phyloP scores from a whole-genome alignment of 2,113 vertebrate species.

The Sinocyclocheilus anshuiensis region DNA sequence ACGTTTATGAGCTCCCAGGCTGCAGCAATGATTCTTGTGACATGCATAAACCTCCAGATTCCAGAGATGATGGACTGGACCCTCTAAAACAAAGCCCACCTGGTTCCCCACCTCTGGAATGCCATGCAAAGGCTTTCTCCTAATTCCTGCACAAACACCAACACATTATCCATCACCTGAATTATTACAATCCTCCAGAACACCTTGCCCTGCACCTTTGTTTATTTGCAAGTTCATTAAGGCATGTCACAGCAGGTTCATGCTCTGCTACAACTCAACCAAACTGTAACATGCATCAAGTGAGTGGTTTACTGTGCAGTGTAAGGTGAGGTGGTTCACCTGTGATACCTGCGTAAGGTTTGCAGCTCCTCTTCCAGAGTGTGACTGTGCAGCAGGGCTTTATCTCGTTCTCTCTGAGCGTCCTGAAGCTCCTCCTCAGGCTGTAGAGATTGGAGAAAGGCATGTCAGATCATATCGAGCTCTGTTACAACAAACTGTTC shows the following conservation, averaged over 20 bases:
- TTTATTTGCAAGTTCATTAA: constrained; percentile 2
- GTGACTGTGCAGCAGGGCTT: constrained; percentile 73
- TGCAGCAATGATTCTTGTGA: neutral
- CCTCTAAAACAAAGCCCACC: neutral
- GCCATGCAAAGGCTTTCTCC: neutral
- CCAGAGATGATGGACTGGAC: constrained; percentile 3
- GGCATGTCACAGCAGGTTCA: constrained; percentile 6
- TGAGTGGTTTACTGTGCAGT: neutral
- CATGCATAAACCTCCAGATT: constrained; percentile 7
- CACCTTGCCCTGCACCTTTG: neutral
- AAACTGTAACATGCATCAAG: neutral
- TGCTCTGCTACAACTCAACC: neutral
- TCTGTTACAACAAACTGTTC: neutral
- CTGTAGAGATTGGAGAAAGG: constrained; percentile 30
- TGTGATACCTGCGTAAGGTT: constrained; percentile 77
- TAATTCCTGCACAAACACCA: constrained; percentile 9
- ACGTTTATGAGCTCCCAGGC: too few species aligned
- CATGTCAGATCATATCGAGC: neutral
- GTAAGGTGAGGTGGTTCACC: constrained; percentile 68
- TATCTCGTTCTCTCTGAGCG: constrained; percentile 77
- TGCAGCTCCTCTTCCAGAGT: constrained; percentile 81
- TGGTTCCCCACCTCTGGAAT: neutral
- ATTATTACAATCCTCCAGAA: neutral
- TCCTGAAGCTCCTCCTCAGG: constrained; percentile 75
- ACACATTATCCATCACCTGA: neutral